These are phyloP conservation scores for Pocillopora meandrina DNA, from an alignment of 92 coral and sea anemone species.

Conservation along the genomic window DNA sequence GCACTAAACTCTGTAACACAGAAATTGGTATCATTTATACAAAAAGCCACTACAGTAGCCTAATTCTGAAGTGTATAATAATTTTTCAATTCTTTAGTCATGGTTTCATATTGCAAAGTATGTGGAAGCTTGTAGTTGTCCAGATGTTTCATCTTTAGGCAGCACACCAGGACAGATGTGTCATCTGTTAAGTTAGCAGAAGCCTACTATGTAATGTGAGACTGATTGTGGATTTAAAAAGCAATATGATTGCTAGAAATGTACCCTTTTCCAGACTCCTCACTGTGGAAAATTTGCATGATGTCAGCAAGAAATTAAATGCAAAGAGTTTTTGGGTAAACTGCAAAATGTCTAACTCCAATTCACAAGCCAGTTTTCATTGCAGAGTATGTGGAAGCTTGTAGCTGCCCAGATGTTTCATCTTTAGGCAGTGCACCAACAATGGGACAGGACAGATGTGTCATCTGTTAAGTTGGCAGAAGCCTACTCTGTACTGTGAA, in stretches of 20 bases:
- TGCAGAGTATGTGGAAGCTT: constrained; percentile 4
- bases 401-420: constrained; percentile 8
- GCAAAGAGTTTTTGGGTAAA: too few species aligned
- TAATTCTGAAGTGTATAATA: not conserved
- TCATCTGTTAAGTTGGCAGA: constrained; percentile 14
- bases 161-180: too few species aligned
- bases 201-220: not conserved
- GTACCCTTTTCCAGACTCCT: too few species aligned
- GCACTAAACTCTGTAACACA: not conserved
- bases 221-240: not conserved
- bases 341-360: too few species aligned
- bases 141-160: not conserved
- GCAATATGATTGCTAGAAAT: too few species aligned
- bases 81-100: not conserved
- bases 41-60: not conserved
- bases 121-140: constrained; percentile 5
- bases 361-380: not conserved
- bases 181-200: not conserved
- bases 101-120: constrained; percentile 4
- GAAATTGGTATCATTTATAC: not conserved
- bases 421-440: not conserved
- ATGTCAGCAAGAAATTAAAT: too few species aligned
- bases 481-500: not conserved
- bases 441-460: not conserved
- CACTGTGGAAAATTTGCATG: too few species aligned